phyloP scores from a whole-genome alignment of 2,113 vertebrate genomes.

The Gopherus flavomarginatus region DNA sequence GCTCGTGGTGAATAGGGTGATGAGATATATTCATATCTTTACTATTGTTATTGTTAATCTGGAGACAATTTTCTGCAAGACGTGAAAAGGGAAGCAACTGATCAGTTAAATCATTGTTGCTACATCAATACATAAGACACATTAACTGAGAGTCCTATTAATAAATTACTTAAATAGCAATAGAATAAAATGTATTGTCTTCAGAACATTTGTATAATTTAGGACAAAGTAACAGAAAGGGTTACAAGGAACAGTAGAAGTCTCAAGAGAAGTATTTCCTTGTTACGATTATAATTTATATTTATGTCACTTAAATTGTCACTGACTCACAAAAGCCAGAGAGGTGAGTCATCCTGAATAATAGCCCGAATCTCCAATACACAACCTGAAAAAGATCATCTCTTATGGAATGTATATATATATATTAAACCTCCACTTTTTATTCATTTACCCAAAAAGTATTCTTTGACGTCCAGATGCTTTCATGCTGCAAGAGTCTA shows the following conservation, averaged over 20 bases:
- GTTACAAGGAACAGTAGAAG: neutral
- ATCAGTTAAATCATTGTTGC: neutral
- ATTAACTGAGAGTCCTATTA: neutral
- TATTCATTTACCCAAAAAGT: conserved; percentile 13
- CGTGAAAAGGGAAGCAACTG: neutral
- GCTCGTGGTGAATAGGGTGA: neutral
- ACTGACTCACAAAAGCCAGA: conserved; percentile 46
- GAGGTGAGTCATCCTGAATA: conserved; percentile 60
- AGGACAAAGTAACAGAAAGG: neutral
- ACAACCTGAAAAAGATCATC: conserved; percentile 23
- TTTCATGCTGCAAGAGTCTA: conserved; percentile 6
- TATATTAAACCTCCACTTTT: neutral
- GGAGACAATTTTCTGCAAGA: neutral
- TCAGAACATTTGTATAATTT: neutral
- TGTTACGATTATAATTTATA: conserved; percentile 35
- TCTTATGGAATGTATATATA: conserved; percentile 26
- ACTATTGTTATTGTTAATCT: neutral
- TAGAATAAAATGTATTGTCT: neutral
- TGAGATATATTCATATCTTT: neutral
- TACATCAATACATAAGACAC: neutral
- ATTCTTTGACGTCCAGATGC: neutral
- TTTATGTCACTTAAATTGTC: conserved; percentile 59
- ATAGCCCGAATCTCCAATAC: conserved; percentile 29
- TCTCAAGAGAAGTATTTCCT: conserved; percentile 36
- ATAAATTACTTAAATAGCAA: neutral